Base-by-base conservation (phyloP, 2,113 vertebrate genomes). In the Cynopterus brachyotis region DNA sequence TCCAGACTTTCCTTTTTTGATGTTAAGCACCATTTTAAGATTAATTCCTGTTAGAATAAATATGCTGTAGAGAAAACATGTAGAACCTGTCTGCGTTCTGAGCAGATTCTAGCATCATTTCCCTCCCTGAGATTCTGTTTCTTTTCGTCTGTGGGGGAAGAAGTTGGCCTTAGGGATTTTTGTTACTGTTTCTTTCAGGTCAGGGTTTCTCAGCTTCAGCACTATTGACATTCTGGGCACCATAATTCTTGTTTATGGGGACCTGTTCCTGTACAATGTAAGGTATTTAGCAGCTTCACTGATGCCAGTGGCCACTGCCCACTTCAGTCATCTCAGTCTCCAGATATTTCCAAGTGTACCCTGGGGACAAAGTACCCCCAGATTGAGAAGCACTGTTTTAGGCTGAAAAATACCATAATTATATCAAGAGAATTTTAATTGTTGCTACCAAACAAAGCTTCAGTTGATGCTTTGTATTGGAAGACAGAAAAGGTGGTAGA, bases 321-420 rank as follows among this genome's bases (percentile, higher is more conserved):
- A 20, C 45, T 19, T 30, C 10, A 19, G 55, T n/a, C 24, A 0
- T 28, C 37, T 32, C 57, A 59, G 30, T 96, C 62, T 59, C 83
- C 28, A 55, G 79, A 66, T 57, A 64, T 3, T 81, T 22, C 35
- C 47, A 57, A 11, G 57, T 37, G 7, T 30, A 35, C 59, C 66
- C 60, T 42, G 40, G 20, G 8, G 17, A 1, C 45, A 72, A 76
- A 75, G 24, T 22, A 24, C 2, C 30, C 84, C 64, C 30, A 16
- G 4, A 6, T 70, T 47, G 64, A 79, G 28, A 92, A 92, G 64
- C 88, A 64, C 64, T 57, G 24, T 80, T 90, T 72, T 64, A 35
- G 45, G 1, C 20, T 57, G 30, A 87, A 83, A 91, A 92, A 57
- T 4, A 40, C 40, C 28, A 0, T 57, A 75, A 72, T 62, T 91